These are phyloP conservation scores for Myotis davidii DNA, from an alignment of 2,113 vertebrate genomes.

Conservation along the genomic window DNA sequence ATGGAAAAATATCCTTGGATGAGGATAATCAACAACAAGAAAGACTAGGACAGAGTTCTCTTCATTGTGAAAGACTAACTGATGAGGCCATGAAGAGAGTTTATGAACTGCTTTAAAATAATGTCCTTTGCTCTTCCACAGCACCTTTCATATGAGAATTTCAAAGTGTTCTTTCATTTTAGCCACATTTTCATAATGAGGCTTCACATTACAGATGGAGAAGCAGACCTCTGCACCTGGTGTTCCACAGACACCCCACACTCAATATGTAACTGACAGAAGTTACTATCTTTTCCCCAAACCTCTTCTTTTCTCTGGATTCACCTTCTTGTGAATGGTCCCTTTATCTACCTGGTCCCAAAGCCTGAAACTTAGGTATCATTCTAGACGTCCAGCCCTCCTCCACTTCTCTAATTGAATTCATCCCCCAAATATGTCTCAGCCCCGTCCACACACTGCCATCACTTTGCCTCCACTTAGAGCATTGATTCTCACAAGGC, in stretches of 20 bases:
- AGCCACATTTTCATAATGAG: not conserved
- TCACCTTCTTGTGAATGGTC: not conserved
- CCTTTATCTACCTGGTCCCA: not conserved
- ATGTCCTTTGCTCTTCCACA: not conserved
- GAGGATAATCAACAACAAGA: no score
- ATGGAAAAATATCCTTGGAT: no score
- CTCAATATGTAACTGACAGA: not conserved
- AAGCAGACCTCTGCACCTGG: not conserved
- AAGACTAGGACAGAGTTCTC: not conserved
- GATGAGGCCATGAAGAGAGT: not conserved
- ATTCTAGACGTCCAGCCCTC: not conserved
- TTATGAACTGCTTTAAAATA: not conserved
- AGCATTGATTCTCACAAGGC: not conserved
- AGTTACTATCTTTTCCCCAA: not conserved
- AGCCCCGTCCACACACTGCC: not conserved
- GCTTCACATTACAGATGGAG: not conserved
- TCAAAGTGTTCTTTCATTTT: not conserved
- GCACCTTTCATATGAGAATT: not conserved
- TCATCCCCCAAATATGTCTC: not conserved
- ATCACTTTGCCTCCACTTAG: not conserved
- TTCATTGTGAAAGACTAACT: conserved; percentile 13
- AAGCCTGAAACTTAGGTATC: not conserved
- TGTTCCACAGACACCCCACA: not conserved
- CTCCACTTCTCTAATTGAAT: rapidly evolving
- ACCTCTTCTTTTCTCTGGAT: not conserved